Conservation (phyloP, 2,888 invertebrate species). For the Gymnoscelis rufifasciata region DNA sequence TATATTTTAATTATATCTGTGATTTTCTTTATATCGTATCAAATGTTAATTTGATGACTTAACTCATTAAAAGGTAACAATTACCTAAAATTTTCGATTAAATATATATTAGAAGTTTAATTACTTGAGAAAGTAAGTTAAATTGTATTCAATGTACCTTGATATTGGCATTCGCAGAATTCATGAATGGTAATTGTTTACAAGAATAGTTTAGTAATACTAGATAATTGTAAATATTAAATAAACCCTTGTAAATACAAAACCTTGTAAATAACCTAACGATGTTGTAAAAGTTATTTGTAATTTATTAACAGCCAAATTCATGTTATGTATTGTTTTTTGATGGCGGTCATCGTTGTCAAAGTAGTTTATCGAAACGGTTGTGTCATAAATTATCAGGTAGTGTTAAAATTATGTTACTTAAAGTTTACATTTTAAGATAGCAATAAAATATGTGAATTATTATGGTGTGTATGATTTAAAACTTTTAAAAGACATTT, state of each 20-base stretch:
- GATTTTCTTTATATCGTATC: too few relatives aligned
- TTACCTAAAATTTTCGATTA: too few relatives aligned
- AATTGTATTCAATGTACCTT: conserved; percentile 30
- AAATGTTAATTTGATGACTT: too few relatives aligned
- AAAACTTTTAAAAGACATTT: neutral
- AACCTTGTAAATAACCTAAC: conserved; percentile 40
- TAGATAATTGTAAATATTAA: conserved; percentile 41
- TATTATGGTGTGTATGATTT: conserved; percentile 32
- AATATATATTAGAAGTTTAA: conserved; percentile 20
- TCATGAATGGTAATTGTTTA: conserved; percentile 8
- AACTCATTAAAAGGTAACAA: too few relatives aligned
- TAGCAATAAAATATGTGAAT: conserved; percentile 52
- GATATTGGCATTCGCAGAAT: conserved; percentile 10
- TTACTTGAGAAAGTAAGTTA: conserved; percentile 39
- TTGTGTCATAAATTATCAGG: conserved; percentile 75
- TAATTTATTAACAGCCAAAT: conserved; percentile 54
- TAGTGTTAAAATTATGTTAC: conserved; percentile 65
- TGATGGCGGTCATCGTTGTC: conserved; percentile 39
- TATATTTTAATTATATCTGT: too few relatives aligned
- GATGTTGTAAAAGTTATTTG: conserved; percentile 41
- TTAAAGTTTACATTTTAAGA: conserved; percentile 64
- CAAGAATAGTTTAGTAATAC: conserved; percentile 17
- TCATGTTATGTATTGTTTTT: conserved; percentile 39
- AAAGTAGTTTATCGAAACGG: conserved; percentile 67
- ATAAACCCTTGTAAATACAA: conserved; percentile 43